Evolutionary conservation across 37 sponge, comb jelly and placozoan species (phyloP).

Genomic region (Beroe forskalii): DNA sequence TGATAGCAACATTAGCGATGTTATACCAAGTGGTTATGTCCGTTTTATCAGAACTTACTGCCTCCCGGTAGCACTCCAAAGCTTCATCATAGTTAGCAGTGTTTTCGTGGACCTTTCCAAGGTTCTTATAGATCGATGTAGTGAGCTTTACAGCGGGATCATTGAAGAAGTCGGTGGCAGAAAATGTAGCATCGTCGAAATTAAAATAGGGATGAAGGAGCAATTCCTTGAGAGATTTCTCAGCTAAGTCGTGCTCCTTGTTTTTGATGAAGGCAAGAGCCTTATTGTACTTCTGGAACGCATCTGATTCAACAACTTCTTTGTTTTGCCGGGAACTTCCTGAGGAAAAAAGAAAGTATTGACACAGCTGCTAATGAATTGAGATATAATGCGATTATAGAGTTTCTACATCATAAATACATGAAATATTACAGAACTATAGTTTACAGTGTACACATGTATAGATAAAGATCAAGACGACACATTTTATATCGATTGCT

Average conservation of each 20-base stretch:
- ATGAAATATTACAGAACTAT: no score
- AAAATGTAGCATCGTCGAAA: conserved; percentile 45
- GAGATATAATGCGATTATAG: no score
- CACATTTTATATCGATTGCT: no score
- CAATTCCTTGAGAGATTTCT: conserved; percentile 43
- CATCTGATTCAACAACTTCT: conserved; percentile 62
- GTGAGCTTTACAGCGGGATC: conserved; percentile 50
- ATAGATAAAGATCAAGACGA: no score
- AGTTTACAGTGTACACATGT: no score
- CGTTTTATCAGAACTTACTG: conserved; percentile 53
- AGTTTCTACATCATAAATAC: no score
- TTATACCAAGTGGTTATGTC: conserved; percentile 59
- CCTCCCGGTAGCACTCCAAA: conserved; percentile 31
- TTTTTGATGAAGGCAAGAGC: conserved; percentile 55
- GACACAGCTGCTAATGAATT: no score
- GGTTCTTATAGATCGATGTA: conserved; percentile 60
- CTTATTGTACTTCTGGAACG: conserved; percentile 53
- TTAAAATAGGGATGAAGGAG: conserved; percentile 53
- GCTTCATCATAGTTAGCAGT: conserved; percentile 57
- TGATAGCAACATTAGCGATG: conserved; percentile 49
- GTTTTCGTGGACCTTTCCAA: conserved; percentile 58
- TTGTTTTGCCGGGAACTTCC: conserved; percentile 48
- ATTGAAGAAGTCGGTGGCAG: conserved; percentile 55
- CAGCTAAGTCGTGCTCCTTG: conserved; percentile 42
- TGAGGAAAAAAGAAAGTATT: no score